Percentiles rank a stretch among this genome's conserved stretches.
Evolutionary conservation across 30 jellyfish, hydroid and myxozoan species (phyloP).

Genomic region (Chrysaora quinquecirrha): DNA sequence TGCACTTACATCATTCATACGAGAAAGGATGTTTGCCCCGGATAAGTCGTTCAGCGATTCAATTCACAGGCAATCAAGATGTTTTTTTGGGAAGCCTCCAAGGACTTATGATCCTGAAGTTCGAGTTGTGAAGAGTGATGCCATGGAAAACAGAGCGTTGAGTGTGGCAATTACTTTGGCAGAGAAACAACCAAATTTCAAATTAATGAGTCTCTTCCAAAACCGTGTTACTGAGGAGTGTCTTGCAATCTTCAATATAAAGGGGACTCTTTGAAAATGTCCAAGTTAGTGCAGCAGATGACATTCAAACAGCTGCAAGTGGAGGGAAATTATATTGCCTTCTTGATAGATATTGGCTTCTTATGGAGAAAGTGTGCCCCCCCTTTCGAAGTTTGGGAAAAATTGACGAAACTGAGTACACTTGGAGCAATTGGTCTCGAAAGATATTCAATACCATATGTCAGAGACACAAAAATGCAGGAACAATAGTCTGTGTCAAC

Average conservation of each 20-base stretch:
- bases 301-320: background rate
- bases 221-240: slow-evolving; percentile 4
- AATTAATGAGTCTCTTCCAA: background rate
- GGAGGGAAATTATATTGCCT: background rate
- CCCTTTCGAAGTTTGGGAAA: background rate
- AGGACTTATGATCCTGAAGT: background rate
- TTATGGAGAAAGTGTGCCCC: background rate
- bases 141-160: slow-evolving; percentile 28
- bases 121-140: background rate
- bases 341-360: background rate
- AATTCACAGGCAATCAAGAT: slow-evolving; percentile 22
- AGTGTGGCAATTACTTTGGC: background rate
- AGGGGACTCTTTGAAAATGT: background rate
- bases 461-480: background rate
- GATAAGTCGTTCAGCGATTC: background rate
- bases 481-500: background rate
- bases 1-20: background rate
- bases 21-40: slow-evolving; percentile 38
- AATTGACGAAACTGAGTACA: background rate
- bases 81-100: slow-evolving; percentile 1
- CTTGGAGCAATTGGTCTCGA: background rate
- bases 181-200: slow-evolving; percentile 2
- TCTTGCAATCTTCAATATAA: background rate
- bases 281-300: background rate
- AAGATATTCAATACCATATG: no score